Base-by-base conservation (phyloP, 2,797 vertebrate species). In the Xenopus petersii region DNA sequence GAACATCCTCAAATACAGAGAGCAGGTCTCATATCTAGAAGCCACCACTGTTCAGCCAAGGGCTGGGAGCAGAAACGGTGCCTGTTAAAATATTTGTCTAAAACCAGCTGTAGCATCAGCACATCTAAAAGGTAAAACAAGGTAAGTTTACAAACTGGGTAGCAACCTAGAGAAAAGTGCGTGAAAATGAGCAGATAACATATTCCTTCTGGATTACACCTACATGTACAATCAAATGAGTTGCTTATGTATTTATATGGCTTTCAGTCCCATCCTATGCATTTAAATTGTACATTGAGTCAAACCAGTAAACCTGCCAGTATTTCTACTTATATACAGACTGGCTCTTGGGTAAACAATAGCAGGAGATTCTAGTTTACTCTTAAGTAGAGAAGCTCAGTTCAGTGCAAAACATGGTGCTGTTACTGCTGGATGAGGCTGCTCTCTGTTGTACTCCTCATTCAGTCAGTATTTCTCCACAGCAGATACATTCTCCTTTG, bases 401-500 rank as follows among this genome's bases (percentile, higher is more conserved):
- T 10, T 60, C 58, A 26, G 5, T 24, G 4, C 26, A 30, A 61
- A 66, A 42, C 17, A 54, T 54, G 71, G 6, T 59, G 71, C 46
- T 36, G 13, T 11, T 71, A 54, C 49, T 74, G 24, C 26, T 74
- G 30, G 66, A 70, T 49, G 71, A 74, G 60, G 71, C 77, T 74
- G 66, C 48, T 74, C 55, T 70, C 61, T 64, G 58, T 71, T 66
- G 67, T 66, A 70, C 77, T 79, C 77, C 63, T 74, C 65, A 61
- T 71, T 79, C 67, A 58, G 71, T 73, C 64, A 47, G 67, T 74
- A 65, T 79, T 79, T 65, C 71, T 74, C 61, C 74, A 81, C 70
- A 30, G 26, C 26, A 86, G 86, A 51, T 15, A 84, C 84, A 79
- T 86, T 84, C 82, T 83, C 74, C 79, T 75, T 79, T 54, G 80